Evolutionary conservation across 1,140 invertebrate species (phyloP).

Genomic region (Drepana arcuata): DNA sequence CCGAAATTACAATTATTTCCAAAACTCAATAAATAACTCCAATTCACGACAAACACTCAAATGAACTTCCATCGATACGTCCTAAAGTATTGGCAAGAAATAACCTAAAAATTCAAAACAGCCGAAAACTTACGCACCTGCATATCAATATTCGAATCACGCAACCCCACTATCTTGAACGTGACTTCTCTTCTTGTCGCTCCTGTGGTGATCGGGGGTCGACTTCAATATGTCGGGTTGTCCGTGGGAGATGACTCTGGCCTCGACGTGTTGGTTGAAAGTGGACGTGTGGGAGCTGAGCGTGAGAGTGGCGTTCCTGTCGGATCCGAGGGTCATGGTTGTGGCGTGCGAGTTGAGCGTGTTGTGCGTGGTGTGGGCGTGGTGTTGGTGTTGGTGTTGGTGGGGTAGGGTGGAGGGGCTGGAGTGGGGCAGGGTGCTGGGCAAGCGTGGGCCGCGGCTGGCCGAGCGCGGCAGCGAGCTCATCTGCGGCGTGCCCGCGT

Average conservation of each 20-base stretch:
- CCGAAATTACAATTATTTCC: neutral
- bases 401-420: conserved; percentile 54
- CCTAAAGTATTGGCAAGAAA: no score
- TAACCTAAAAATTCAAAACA: no score
- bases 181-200: conserved; percentile 72
- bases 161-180: conserved; percentile 71
- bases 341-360: conserved; percentile 72
- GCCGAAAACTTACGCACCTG: no score
- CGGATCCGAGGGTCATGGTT: conserved; percentile 52
- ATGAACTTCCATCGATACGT: conserved; percentile 1
- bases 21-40: neutral
- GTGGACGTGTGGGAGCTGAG: conserved; percentile 63
- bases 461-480: conserved; percentile 85
- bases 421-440: conserved; percentile 37
- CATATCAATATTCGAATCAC: conserved; percentile 32
- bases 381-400: conserved; percentile 26
- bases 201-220: conserved; percentile 83
- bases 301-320: conserved; percentile 55
- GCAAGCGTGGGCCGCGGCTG: conserved; percentile 66
- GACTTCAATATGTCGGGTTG: conserved; percentile 89
- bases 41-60: neutral
- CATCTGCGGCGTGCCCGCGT: conserved; percentile 81
- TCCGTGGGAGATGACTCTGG: conserved; percentile 63
- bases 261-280: conserved; percentile 46
- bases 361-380: conserved; percentile 62